These are phyloP conservation scores for Crotalus tigris DNA, from an alignment of 2,113 vertebrate genomes.

Conservation along the genomic window DNA sequence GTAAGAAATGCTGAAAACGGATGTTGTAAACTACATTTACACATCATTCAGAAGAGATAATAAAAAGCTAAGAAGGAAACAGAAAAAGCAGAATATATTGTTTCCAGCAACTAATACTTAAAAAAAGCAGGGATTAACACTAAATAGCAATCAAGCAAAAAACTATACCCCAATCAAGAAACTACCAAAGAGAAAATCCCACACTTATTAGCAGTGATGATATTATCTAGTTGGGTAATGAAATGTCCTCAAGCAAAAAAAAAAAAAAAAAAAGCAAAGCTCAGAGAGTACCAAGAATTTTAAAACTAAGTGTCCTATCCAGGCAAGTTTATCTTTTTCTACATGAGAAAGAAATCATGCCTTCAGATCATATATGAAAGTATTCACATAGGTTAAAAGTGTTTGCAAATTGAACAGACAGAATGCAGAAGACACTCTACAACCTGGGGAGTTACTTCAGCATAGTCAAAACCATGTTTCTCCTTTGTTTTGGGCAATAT, in stretches of 20 bases:
- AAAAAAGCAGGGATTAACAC: background rate
- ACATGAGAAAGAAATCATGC: background rate
- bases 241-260: background rate
- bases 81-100: background rate
- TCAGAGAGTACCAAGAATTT: background rate
- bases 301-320: too few species aligned
- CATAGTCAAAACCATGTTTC: background rate
- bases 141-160: background rate
- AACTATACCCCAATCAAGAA: background rate
- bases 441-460: background rate
- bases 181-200: background rate
- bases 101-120: background rate
- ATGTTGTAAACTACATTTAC: background rate
- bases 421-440: background rate
- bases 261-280: too few species aligned
- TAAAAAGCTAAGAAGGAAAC: background rate
- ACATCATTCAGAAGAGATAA: background rate
- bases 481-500: background rate
- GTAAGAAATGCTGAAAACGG: background rate
- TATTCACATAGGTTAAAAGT: background rate
- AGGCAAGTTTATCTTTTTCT: background rate
- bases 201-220: background rate
- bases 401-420: background rate
- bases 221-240: background rate
- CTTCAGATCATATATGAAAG: background rate